Percentiles rank a stretch among this genome's conserved stretches.
Evolutionary conservation across 2,113 vertebrate species (phyloP).

Genomic region (Pyrgilauda ruficollis): DNA sequence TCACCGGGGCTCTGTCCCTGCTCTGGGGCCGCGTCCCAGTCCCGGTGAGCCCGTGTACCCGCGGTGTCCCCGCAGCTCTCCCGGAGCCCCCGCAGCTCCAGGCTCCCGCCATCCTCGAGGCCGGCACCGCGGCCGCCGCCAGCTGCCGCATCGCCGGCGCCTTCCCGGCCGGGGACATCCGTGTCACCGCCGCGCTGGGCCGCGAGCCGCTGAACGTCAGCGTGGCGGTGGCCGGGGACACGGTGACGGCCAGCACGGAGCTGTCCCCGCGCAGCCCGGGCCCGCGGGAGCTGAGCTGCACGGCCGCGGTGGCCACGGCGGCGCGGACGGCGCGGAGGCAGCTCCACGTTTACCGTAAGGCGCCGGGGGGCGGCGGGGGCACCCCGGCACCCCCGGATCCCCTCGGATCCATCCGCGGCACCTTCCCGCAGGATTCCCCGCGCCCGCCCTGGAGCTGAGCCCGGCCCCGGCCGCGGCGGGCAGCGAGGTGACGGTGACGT

Average conservation of each 20-base stretch:
- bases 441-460: too few relatives aligned
- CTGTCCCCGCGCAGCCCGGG: background rate
- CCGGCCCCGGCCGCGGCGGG: too few relatives aligned
- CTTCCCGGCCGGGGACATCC: background rate
- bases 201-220: background rate
- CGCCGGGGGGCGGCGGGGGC: too few relatives aligned
- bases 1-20: background rate
- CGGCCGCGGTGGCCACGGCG: background rate
- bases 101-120: background rate
- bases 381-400: too few relatives aligned
- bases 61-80: background rate
- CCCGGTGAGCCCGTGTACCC: background rate
- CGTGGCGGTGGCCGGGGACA: background rate
- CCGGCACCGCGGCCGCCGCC: background rate
- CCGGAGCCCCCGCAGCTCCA: background rate
- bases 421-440: background rate
- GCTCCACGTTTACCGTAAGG: background rate
- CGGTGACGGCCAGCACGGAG: accelerated
- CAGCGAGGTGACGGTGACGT: too few relatives aligned
- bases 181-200: background rate
- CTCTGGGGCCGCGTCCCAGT: background rate
- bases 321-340: background rate
- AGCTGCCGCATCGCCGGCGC: background rate
- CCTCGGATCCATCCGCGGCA: background rate
- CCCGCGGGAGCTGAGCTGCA: background rate